Conservation (phyloP, 2,888 invertebrate species). For the Phytoseiulus persimilis region DNA sequence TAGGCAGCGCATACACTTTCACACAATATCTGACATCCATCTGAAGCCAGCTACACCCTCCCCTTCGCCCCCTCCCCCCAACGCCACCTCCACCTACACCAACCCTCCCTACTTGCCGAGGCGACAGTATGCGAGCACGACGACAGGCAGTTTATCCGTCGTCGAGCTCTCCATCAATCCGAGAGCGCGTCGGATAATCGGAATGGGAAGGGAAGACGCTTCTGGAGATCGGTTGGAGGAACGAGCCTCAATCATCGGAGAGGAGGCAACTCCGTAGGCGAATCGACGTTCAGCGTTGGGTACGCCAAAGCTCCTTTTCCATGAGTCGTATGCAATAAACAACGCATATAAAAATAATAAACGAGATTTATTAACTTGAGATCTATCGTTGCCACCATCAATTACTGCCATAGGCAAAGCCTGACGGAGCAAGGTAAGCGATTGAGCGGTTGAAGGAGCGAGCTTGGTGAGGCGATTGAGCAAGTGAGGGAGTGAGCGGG, state of each 20-base stretch:
- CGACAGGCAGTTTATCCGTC: not conserved
- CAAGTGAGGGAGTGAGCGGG: not conserved
- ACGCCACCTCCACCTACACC: not conserved
- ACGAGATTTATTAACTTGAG: slow-evolving; percentile 39
- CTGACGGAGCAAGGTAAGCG: not conserved
- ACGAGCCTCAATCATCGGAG: no score
- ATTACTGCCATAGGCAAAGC: not conserved
- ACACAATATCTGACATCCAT: not conserved
- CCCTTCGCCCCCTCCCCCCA: no score
- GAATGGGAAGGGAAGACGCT: no score
- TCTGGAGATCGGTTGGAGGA: no score
- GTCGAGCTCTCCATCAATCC: not conserved
- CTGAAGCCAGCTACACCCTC: not conserved
- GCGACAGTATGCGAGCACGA: not conserved
- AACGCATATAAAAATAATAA: slow-evolving; percentile 37
- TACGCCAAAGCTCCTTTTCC: not conserved
- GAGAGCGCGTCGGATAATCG: not conserved
- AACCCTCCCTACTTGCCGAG: not conserved
- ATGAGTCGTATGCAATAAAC: slow-evolving; percentile 26
- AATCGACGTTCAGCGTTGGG: not conserved
- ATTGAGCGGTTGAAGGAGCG: not conserved
- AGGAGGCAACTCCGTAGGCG: no score
- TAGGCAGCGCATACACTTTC: not conserved
- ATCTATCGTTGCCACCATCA: not conserved
- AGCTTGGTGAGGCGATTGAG: not conserved